phyloP scores from a whole-genome alignment of 1,140 invertebrate species.

The Drosophila busckii region DNA sequence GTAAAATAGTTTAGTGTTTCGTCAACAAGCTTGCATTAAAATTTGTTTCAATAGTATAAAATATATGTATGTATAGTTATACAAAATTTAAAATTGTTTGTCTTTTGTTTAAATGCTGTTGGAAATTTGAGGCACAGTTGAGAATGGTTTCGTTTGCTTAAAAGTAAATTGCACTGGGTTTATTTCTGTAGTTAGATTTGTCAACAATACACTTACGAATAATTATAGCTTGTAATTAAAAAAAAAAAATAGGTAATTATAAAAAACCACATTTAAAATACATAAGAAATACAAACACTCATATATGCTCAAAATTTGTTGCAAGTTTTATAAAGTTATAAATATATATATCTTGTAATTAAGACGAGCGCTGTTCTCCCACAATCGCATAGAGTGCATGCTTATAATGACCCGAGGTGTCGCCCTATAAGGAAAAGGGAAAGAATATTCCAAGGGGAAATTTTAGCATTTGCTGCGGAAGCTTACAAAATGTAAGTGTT shows the following conservation, averaged over 20 bases:
- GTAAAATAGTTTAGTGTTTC: too few relatives aligned
- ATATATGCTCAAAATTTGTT: constrained; percentile 15
- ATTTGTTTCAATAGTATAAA: constrained; percentile 1
- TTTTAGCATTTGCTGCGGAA: too few relatives aligned
- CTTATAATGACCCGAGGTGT: constrained; percentile 78
- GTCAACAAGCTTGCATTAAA: too few relatives aligned
- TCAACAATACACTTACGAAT: constrained; percentile 8
- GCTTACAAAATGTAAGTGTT: too few relatives aligned
- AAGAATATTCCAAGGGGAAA: too few relatives aligned
- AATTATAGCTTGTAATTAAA: constrained; percentile 4
- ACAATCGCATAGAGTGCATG: constrained; percentile 75
- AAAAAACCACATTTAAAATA: constrained; percentile 20
- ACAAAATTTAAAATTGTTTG: neutral
- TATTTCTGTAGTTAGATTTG: neutral
- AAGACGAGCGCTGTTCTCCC: constrained; percentile 77
- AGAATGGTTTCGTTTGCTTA: neutral
- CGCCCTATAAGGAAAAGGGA: constrained; percentile 56
- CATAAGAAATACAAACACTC: constrained; percentile 23
- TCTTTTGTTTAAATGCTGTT: constrained; percentile 22
- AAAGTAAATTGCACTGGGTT: constrained; percentile 12
- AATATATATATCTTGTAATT: constrained; percentile 32
- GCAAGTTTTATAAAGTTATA: constrained; percentile 3
- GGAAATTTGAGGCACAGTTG: constrained; percentile 17
- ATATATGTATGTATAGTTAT: neutral
- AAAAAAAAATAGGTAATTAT: constrained; percentile 18